A percentile compares a stretch with the other conserved stretches of the same genome.
Evolutionary conservation across 2,888 invertebrate species (phyloP).

Genomic region (Lasioglossum malachurum): DNA sequence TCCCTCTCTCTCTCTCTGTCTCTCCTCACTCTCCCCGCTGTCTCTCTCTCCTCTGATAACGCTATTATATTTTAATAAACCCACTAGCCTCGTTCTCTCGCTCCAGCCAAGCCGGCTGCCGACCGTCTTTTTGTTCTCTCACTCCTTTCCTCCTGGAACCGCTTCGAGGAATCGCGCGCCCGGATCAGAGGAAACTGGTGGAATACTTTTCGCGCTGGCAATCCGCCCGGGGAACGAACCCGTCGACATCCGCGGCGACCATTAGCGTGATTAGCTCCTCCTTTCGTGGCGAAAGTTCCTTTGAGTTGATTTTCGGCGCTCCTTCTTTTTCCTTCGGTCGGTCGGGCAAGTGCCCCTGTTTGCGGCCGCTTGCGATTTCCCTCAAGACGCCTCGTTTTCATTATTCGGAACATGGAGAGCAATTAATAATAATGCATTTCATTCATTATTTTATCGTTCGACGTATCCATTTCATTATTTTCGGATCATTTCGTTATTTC

Average conservation of each 20-base stretch:
- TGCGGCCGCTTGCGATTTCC: not conserved
- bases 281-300: not conserved
- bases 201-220: slow-evolving; percentile 47
- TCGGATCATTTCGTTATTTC: not conserved
- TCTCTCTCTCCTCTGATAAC: slow-evolving; percentile 78
- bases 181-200: slow-evolving; percentile 41
- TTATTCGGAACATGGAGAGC: not conserved
- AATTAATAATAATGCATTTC: not conserved
- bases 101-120: slow-evolving; percentile 31
- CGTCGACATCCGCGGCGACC: slow-evolving; percentile 12
- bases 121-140: slow-evolving; percentile 18
- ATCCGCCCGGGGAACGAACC: slow-evolving; percentile 25
- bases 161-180: slow-evolving; percentile 32
- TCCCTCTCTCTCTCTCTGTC: not conserved
- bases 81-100: slow-evolving; percentile 61
- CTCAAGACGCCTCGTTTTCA: not conserved
- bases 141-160: slow-evolving; percentile 6
- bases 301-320: not conserved
- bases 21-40: not conserved
- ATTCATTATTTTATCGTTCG: not conserved
- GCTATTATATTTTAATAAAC: slow-evolving; percentile 85
- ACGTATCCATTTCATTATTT: not conserved
- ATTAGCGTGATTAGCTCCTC: slow-evolving; percentile 48
- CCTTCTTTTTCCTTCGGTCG: not conserved
- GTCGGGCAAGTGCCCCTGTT: not conserved